Evolutionary conservation across 2,113 vertebrate species (phyloP), one percentile per base, ranked within the genome.

Genomic region (Myrmecobius fasciatus): DNA sequence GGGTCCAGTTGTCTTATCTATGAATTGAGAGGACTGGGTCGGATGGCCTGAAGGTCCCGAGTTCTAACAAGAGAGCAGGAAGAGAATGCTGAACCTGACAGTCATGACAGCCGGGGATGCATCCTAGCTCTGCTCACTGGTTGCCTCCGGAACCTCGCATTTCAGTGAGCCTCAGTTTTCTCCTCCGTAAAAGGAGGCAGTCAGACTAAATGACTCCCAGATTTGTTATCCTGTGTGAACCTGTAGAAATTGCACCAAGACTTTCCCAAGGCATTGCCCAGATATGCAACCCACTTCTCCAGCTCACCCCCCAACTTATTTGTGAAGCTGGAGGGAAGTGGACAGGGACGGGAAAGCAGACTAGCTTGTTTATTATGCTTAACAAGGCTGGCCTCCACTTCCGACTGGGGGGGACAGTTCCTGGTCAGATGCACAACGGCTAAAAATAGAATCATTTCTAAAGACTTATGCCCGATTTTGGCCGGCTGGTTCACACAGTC

Each of bases 371-470:
- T 67, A 47, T 31, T 94, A 56, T 36, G 53, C 48, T 89, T 91
- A 90, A 88, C 53, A 95, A 96, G 90, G 92, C 89, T 53, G 95
- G 90, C 89, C 56, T 0, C 0, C 60, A 89, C 53, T 90, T 95
- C 48, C 92, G 53, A 47, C 28, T 36, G 56, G 8, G 22, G 8
- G 22, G 83, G 47, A 51, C 92, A 92, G 89, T 9, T 91, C 92
- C 96, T 91, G 94, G 90, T 95, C 53, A 90, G 43, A 96, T 36
- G 46, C 5, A 43, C n/a, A 3, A 28, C 48, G 28, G 49, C 96
- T 96, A 96, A 94, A 96, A 95, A 95, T 17, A 54, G 96, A 96
- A 90, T 46, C 0, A 10, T 95, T 47, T 89, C 83, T 88, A 92
- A 92, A 67, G 46, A 90, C 46, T 52, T 52, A 43, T 53, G 89